Percentiles rank a stretch among this genome's conserved stretches.
Evolutionary conservation across 2,113 vertebrate genomes (phyloP).

Genomic region (Empidonax alnorum): DNA sequence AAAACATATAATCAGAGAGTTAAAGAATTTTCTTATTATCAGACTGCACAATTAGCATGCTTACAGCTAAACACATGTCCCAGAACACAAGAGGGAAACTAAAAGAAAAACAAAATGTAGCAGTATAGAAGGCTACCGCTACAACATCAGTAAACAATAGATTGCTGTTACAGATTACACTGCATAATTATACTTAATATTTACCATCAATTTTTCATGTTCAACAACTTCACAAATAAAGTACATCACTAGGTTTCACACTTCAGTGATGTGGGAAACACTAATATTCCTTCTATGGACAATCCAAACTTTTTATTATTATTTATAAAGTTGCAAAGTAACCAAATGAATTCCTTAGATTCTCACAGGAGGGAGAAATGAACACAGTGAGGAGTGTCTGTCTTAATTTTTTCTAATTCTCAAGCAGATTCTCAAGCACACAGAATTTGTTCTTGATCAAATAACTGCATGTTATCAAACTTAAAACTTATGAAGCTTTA

Average conservation of each 20-base stretch:
- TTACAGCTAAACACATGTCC: not conserved
- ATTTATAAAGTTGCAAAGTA: not conserved
- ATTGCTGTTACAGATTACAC: not conserved
- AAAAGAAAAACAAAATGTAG: not conserved
- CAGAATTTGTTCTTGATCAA: not conserved
- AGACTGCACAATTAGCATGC: not conserved
- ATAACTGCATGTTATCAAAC: not conserved
- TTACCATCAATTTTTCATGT: not conserved
- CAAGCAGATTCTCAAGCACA: not conserved
- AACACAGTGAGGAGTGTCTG: not conserved
- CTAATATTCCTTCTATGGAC: fast-evolving
- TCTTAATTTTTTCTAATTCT: not conserved
- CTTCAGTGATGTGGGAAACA: not conserved
- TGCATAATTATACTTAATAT: not conserved
- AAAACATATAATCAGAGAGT: not conserved
- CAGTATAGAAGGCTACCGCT: not conserved
- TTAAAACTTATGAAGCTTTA: not conserved
- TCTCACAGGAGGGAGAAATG: not conserved
- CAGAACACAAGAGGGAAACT: not conserved
- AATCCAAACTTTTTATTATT: not conserved
- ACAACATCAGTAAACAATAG: not conserved
- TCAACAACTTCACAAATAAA: not conserved
- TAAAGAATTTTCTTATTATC: not conserved
- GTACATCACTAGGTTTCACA: not conserved
- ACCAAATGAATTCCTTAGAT: not conserved